These are phyloP conservation scores for Drosophila punjabiensis DNA, from an alignment of 1,140 invertebrate species.

Conservation along the genomic window DNA sequence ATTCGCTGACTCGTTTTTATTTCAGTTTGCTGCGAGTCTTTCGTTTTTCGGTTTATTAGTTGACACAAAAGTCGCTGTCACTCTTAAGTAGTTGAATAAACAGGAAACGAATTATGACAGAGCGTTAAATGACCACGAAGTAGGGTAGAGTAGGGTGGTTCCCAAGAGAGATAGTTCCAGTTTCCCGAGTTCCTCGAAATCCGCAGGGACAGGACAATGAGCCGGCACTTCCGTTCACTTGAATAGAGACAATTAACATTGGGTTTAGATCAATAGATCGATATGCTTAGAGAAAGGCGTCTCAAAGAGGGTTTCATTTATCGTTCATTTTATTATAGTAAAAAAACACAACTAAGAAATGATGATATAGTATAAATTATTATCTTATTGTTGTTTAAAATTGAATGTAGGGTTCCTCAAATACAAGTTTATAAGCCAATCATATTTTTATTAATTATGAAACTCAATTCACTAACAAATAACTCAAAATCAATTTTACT, in stretches of 20 bases:
- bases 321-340: not conserved
- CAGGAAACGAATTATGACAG: slow-evolving; percentile 55
- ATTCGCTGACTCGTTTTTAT: slow-evolving; percentile 58
- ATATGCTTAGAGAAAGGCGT: slow-evolving; percentile 11
- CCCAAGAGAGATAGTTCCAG: slow-evolving; percentile 9
- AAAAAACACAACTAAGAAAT: not conserved
- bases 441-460: no score
- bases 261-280: slow-evolving; percentile 26
- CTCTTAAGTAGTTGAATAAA: slow-evolving; percentile 58
- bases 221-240: slow-evolving; percentile 43
- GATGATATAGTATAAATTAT: not conserved
- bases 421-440: not conserved
- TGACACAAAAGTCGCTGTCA: slow-evolving; percentile 58
- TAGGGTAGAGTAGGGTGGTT: slow-evolving; percentile 32
- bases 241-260: slow-evolving; percentile 28
- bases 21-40: slow-evolving; percentile 41
- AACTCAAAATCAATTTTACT: not conserved
- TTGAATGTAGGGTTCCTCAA: no score
- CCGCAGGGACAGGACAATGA: slow-evolving; percentile 13
- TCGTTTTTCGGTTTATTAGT: slow-evolving; percentile 55
- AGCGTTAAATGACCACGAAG: slow-evolving; percentile 61
- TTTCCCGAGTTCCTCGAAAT: slow-evolving; percentile 12
- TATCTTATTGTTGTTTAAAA: no score
- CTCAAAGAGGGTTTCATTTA: not conserved
- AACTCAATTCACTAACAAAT: not conserved